phyloP scores from a whole-genome alignment of 2,797 vertebrate species.

The Trematomus bernacchii region DNA sequence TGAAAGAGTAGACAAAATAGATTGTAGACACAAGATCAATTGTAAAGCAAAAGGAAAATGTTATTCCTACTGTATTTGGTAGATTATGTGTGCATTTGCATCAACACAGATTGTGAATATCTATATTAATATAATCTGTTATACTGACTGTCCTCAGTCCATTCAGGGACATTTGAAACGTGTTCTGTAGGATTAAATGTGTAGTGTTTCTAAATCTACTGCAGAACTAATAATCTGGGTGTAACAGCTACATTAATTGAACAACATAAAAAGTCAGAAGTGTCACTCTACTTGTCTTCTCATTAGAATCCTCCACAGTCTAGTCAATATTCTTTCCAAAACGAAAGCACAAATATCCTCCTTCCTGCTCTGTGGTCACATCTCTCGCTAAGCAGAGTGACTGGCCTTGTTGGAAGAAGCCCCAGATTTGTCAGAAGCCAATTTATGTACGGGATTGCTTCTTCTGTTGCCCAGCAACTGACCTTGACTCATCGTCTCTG shows the following conservation, averaged over 20 bases:
- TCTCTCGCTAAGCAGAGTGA: conserved; percentile 55
- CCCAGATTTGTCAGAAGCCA: conserved; percentile 61
- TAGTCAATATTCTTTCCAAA: conserved; percentile 28
- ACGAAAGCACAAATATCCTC: conserved; percentile 31
- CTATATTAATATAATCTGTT: not conserved
- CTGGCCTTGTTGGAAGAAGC: conserved; percentile 51
- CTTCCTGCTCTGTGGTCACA: conserved; percentile 53
- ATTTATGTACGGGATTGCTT: conserved; percentile 44
- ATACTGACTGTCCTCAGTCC: too few species aligned
- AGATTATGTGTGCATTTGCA: conserved; percentile 1
- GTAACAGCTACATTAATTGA: conserved; percentile 9
- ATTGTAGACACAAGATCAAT: conserved; percentile 18
- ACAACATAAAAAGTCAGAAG: conserved; percentile 2
- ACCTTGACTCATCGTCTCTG: conserved; percentile 40
- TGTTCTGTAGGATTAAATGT: not conserved
- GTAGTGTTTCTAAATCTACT: not conserved
- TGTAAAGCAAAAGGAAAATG: not conserved
- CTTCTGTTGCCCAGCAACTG: conserved; percentile 73
- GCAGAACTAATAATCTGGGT: conserved; percentile 11
- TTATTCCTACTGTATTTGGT: not conserved
- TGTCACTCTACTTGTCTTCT: conserved; percentile 24
- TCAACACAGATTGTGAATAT: not conserved
- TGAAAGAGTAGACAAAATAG: conserved; percentile 14
- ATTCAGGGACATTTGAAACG: not conserved
- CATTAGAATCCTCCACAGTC: conserved; percentile 18